These are phyloP conservation scores for Lacerta viridis DNA, from an alignment of 2,797 vertebrate species.

Conservation along the genomic window DNA sequence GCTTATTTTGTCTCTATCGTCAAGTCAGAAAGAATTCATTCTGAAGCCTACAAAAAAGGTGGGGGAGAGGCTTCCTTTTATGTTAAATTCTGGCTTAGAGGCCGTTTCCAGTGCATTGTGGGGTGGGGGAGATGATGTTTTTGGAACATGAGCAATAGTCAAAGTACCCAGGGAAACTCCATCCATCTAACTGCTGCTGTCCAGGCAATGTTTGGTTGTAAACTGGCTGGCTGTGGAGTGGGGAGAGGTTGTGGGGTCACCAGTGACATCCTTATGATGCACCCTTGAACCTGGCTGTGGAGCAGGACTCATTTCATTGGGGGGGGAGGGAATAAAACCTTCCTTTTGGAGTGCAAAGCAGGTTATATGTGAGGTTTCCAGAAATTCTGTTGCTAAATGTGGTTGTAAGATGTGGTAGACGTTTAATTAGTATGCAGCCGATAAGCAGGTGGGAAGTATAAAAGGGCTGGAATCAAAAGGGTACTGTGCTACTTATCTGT, in stretches of 20 bases:
- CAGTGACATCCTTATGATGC: too few species aligned
- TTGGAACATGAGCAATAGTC: neutral
- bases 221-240: neutral
- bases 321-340: neutral
- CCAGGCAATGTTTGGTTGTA: neutral
- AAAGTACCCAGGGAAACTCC: neutral
- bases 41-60: conserved; percentile 14
- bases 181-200: neutral
- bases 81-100: neutral
- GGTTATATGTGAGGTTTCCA: neutral
- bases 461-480: conserved; percentile 9
- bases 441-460: conserved; percentile 19
- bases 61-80: conserved; percentile 43
- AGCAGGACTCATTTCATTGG: conserved; percentile 30
- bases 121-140: neutral
- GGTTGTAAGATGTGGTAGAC: neutral
- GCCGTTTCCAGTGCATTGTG: neutral
- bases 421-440: conserved; percentile 3
- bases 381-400: neutral
- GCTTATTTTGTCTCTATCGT: conserved; percentile 38
- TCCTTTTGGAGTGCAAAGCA: neutral
- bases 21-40: conserved; percentile 21
- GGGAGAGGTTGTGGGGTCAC: neutral
- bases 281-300: too few species aligned
- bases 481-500: conserved; percentile 9